Evolutionary conservation across 2,113 vertebrate species (phyloP).

Genomic region (Eolophus roseicapilla): DNA sequence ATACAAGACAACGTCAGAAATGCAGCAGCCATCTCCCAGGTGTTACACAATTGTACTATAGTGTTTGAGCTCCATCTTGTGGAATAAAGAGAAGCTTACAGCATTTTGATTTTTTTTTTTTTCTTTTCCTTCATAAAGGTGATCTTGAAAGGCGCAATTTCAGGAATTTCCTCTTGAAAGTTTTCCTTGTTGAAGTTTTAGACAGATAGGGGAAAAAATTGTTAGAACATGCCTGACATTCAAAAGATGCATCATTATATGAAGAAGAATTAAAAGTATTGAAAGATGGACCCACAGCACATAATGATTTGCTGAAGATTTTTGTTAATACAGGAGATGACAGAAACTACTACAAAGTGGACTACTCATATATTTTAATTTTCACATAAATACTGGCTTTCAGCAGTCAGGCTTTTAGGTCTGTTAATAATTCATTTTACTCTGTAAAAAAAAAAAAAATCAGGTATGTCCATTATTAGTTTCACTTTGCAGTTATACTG

Average conservation of each 20-base stretch:
- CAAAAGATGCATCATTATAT: neutral
- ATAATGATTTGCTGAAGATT: neutral
- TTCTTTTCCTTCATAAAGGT: neutral
- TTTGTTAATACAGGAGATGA: neutral
- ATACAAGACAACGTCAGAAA: neutral
- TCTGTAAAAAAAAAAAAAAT: neutral
- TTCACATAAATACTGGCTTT: neutral
- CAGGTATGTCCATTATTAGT: neutral
- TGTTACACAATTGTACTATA: neutral
- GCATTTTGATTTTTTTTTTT: neutral
- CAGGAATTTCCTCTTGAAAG: neutral
- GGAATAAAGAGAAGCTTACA: neutral
- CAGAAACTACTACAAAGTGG: neutral
- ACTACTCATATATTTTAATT: neutral
- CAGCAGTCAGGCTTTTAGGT: neutral
- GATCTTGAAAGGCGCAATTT: neutral
- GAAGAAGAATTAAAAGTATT: neutral
- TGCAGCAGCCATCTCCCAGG: rapidly evolving
- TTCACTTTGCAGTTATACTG: neutral
- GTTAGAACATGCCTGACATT: rapidly evolving
- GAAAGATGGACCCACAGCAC: rapidly evolving
- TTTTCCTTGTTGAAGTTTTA: neutral
- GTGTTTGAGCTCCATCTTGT: constrained; percentile 49
- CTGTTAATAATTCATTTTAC: neutral
- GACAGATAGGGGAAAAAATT: neutral